Evolutionary conservation across 2,797 vertebrate species (phyloP).

Genomic region (Adrianichthys oophorus): DNA sequence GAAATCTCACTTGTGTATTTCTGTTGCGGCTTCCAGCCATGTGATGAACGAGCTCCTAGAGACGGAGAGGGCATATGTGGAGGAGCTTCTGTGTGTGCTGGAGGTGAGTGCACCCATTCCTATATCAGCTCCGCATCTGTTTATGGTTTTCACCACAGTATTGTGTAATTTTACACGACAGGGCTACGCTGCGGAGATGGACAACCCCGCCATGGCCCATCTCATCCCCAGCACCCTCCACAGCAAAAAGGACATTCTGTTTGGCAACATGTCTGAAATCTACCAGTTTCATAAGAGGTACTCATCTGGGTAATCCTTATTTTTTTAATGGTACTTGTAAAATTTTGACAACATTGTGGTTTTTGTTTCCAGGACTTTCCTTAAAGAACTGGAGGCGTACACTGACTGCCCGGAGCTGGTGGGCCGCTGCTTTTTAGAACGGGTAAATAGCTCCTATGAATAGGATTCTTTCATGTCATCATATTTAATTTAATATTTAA

Average conservation of each 20-base stretch:
- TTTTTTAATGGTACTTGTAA: not conserved
- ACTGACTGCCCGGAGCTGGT: slow-evolving; percentile 91
- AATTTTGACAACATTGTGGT: not conserved
- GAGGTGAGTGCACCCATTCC: slow-evolving; percentile 74
- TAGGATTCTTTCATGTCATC: too few relatives aligned
- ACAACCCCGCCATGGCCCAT: slow-evolving; percentile 87
- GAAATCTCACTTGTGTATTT: not conserved
- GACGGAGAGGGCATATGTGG: slow-evolving; percentile 93
- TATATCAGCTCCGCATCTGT: rapidly evolving
- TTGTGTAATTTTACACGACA: slow-evolving; percentile 40
- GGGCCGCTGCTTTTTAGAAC: slow-evolving; percentile 92
- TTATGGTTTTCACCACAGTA: not conserved
- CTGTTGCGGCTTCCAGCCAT: slow-evolving; percentile 75
- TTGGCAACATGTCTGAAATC: slow-evolving; percentile 98
- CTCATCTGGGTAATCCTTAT: not conserved
- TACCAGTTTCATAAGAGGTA: slow-evolving; percentile 97
- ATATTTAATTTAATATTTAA: too few relatives aligned
- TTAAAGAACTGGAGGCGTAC: slow-evolving; percentile 91
- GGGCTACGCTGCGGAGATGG: slow-evolving; percentile 97
- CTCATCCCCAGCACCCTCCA: slow-evolving; percentile 87
- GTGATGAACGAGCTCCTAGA: slow-evolving; percentile 98
- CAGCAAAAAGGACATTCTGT: slow-evolving; percentile 91
- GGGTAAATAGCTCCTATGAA: slow-evolving; percentile 67
- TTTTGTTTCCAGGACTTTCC: slow-evolving; percentile 82
- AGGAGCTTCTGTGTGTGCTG: slow-evolving; percentile 94